Evolutionary conservation across 1,140 invertebrate species (phyloP).

Genomic region (Trachymyrmex septentrionalis): DNA sequence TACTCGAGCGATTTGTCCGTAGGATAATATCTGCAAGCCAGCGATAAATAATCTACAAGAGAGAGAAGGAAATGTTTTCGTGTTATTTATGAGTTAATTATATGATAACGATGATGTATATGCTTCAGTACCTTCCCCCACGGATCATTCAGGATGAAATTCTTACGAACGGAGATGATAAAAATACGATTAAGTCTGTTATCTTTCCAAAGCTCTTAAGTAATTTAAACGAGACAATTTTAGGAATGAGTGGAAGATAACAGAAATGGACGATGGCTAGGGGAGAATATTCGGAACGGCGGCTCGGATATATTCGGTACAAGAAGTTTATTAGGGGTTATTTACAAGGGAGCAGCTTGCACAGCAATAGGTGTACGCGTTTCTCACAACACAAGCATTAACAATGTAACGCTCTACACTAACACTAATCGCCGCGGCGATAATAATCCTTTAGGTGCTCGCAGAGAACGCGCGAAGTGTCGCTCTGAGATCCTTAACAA

Average conservation of each 20-base stretch:
- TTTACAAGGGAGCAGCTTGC: conserved; percentile 83
- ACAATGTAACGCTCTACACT: conserved; percentile 84
- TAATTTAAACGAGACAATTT: not conserved
- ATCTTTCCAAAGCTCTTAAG: not conserved
- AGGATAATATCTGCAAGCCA: conserved; percentile 6
- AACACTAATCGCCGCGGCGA: conserved; percentile 80
- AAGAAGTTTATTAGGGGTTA: conserved; percentile 81
- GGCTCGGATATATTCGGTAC: conserved; percentile 73
- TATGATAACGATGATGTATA: not conserved
- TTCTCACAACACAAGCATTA: conserved; percentile 84
- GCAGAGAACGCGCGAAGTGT: conserved; percentile 70
- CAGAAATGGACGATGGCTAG: conserved; percentile 9
- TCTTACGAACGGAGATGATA: not conserved
- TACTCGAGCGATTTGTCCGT: conserved; percentile 14
- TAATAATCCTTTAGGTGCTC: conserved; percentile 76
- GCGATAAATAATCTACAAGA: conserved; percentile 40
- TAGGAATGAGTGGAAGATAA: not conserved
- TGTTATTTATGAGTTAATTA: conserved; percentile 38
- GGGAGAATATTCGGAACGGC: not conserved
- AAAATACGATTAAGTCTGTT: not conserved
- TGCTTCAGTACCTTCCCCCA: not conserved
- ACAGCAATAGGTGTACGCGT: conserved; percentile 78
- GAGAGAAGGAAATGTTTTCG: conserved; percentile 1
- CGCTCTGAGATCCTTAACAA: not conserved
- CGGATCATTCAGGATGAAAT: not conserved